phyloP scores from a whole-genome alignment of 1,140 invertebrate species.

The Macrotrachela quadricornifera region DNA sequence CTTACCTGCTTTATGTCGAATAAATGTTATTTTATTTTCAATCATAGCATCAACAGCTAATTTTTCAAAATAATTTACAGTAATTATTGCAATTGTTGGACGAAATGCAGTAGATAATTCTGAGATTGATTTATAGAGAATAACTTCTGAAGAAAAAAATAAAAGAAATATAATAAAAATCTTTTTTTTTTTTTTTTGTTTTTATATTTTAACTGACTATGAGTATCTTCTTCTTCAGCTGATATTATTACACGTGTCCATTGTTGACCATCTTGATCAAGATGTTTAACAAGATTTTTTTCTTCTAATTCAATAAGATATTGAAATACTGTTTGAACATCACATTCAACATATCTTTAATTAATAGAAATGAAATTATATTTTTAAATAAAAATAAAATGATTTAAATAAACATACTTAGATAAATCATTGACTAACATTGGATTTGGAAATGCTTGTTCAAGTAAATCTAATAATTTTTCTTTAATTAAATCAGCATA shows the following conservation, averaged over 20 bases:
- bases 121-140: too few species aligned
- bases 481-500: constrained; percentile 37
- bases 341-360: constrained; percentile 19
- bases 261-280: constrained; percentile 47
- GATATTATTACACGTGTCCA: constrained; percentile 32
- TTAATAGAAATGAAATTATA: background rate
- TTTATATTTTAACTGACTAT: background rate
- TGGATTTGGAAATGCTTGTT: constrained; percentile 89
- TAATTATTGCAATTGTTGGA: constrained; percentile 91
- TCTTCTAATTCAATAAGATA: constrained; percentile 56
- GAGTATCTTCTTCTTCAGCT: constrained; percentile 19
- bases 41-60: constrained; percentile 96
- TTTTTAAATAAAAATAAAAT: too few species aligned
- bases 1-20: constrained; percentile 75
- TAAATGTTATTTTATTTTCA: constrained; percentile 89
- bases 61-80: constrained; percentile 90
- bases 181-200: too few species aligned
- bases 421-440: constrained; percentile 67
- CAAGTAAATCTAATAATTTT: constrained; percentile 74
- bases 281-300: constrained; percentile 57
- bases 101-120: constrained; percentile 51
- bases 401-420: constrained; percentile 41
- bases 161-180: too few species aligned
- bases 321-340: constrained; percentile 43
- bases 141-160: too few species aligned